phyloP scores from a whole-genome alignment of 2,797 vertebrate species.

The Oreochromis mossambicus region DNA sequence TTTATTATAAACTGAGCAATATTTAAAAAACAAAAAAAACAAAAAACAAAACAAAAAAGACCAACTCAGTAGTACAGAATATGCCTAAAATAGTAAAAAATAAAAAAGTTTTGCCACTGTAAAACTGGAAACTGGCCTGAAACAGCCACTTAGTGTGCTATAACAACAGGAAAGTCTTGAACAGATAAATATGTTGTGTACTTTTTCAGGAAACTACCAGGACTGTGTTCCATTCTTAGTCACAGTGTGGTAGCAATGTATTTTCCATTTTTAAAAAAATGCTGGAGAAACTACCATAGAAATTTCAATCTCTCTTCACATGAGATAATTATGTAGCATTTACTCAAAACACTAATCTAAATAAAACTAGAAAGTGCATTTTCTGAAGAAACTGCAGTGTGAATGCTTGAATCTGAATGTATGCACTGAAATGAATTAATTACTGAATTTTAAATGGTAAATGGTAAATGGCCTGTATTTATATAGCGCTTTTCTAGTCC shows the following conservation, averaged over 20 bases:
- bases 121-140: background rate
- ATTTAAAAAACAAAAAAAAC: background rate
- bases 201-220: fast-evolving
- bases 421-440: too few species aligned
- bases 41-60: background rate
- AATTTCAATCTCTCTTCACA: background rate
- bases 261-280: background rate
- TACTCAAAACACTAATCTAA: background rate
- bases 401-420: too few species aligned
- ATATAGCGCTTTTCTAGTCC: too few species aligned
- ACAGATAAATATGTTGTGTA: background rate
- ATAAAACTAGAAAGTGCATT: background rate
- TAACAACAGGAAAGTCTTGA: background rate
- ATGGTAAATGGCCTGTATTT: too few species aligned
- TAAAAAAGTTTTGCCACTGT: background rate
- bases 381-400: too few species aligned
- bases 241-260: background rate
- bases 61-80: background rate
- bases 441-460: too few species aligned
- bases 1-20: background rate
- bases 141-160: background rate
- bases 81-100: background rate
- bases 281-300: background rate
- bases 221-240: background rate
- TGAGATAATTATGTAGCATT: background rate